Conservation (phyloP, 2,113 vertebrate species). For the Zapornia atra region DNA sequence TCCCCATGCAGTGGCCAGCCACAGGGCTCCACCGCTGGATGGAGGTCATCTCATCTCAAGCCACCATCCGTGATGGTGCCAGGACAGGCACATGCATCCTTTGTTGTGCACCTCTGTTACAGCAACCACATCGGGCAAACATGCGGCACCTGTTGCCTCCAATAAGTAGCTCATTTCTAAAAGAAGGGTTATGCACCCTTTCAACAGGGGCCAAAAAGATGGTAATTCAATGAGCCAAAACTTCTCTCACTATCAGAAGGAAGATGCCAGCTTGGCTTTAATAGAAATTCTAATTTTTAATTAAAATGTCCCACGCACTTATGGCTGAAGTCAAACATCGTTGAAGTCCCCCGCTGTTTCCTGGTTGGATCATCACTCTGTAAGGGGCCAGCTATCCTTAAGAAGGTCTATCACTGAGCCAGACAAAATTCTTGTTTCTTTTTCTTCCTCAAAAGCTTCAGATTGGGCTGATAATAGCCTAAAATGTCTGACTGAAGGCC, state of each 20-base stretch:
- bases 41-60: not conserved
- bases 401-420: not conserved
- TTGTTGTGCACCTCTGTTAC: not conserved
- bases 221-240: not conserved
- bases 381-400: not conserved
- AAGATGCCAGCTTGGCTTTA: not conserved
- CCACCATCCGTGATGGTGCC: not conserved
- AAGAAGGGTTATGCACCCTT: not conserved
- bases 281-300: not conserved
- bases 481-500: not conserved
- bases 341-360: not conserved
- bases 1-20: rapidly evolving
- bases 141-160: not conserved
- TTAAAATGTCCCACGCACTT: not conserved
- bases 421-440: not conserved
- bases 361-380: not conserved
- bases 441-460: not conserved
- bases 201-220: not conserved
- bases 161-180: not conserved
- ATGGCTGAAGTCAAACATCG: not conserved
- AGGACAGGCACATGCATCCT: not conserved
- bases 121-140: not conserved
- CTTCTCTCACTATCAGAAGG: not conserved
- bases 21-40: not conserved
- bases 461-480: not conserved